A percentile compares a stretch with the other conserved stretches of the same genome.
phyloP scores from a whole-genome alignment of 2,113 vertebrate species.

The Epinephelus fuscoguttatus region DNA sequence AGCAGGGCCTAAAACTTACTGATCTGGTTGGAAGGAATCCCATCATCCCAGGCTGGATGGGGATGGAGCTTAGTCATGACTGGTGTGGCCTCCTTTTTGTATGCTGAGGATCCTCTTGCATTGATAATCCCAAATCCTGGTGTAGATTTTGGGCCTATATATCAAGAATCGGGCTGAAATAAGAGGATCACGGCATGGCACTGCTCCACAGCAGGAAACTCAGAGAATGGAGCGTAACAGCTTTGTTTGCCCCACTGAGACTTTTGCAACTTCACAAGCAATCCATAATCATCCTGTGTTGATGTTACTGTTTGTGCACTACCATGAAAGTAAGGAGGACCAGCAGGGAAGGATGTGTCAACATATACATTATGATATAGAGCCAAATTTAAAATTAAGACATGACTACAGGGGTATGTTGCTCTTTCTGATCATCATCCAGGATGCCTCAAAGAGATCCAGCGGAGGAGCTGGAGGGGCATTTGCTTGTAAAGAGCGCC shows the following conservation, averaged over 20 bases:
- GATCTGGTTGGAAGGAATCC: conserved; percentile 11
- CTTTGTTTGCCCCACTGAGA: conserved; percentile 34
- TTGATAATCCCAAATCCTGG: conserved; percentile 36
- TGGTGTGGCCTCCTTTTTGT: conserved; percentile 7
- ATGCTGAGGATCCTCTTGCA: conserved; percentile 15
- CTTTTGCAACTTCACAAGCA: conserved; percentile 39
- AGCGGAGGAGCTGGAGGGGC: background rate
- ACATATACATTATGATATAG: conserved; percentile 23
- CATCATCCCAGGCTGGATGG: background rate
- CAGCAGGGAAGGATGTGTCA: conserved; percentile 1
- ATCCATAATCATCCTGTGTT: conserved; percentile 25
- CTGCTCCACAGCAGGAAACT: conserved; percentile 30
- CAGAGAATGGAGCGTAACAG: conserved; percentile 41
- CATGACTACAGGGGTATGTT: conserved; percentile 10
- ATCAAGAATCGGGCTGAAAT: conserved; percentile 34
- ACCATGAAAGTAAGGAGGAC: background rate
- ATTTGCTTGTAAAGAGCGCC: conserved; percentile 50
- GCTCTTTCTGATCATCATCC: conserved; percentile 10
- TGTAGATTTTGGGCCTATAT: conserved; percentile 29
- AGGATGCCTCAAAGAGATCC: background rate
- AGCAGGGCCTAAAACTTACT: background rate
- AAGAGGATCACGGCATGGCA: conserved; percentile 37
- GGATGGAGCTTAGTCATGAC: conserved; percentile 27
- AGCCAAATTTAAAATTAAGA: conserved; percentile 43
- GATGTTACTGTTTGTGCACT: background rate